phyloP scores from a whole-genome alignment of 1,140 invertebrate species.

The Apolygus lucorum region DNA sequence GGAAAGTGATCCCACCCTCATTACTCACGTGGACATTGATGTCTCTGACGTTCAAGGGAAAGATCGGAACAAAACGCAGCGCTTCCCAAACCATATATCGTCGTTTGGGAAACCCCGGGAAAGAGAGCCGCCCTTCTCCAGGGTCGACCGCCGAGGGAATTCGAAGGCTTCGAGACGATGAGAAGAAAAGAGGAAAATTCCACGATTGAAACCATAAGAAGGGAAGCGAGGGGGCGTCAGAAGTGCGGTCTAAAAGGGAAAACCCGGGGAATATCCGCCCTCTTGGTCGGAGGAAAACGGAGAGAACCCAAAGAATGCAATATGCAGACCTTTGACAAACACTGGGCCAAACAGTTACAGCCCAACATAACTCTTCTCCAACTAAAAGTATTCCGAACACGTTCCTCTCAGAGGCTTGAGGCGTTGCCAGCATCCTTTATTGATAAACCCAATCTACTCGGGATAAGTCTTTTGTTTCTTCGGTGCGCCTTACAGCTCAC shows the following conservation, averaged over 20 bases:
- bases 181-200: background rate
- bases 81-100: background rate
- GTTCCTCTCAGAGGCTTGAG: constrained; percentile 16
- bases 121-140: background rate
- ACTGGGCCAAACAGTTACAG: constrained; percentile 15
- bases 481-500: background rate
- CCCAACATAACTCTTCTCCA: constrained; percentile 7
- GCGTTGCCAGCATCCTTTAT: constrained; percentile 15
- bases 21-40: constrained; percentile 9
- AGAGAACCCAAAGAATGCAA: background rate
- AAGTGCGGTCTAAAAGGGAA: background rate
- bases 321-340: constrained; percentile 13
- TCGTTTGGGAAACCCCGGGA: background rate
- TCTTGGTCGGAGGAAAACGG: no score
- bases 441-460: background rate
- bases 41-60: background rate
- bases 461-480: constrained; percentile 7
- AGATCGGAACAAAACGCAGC: background rate
- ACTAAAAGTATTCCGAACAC: constrained; percentile 15
- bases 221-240: background rate
- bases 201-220: background rate
- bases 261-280: background rate
- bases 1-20: background rate
- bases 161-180: background rate
- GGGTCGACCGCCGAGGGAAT: background rate